phyloP scores from a whole-genome alignment of 2,113 vertebrate species.

The Canis aureus region DNA sequence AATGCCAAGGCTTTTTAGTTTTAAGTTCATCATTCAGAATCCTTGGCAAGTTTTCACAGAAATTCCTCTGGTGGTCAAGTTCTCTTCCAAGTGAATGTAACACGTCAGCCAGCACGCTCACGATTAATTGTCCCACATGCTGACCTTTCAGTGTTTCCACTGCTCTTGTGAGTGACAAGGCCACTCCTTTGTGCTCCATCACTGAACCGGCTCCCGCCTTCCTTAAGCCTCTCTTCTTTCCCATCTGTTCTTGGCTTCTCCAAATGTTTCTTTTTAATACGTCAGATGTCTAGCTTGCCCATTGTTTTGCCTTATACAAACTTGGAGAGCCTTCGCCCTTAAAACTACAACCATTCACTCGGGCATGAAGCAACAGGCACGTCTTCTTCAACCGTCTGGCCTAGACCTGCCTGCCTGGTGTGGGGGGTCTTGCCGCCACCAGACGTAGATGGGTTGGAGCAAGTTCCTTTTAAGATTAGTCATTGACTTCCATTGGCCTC shows the following conservation, averaged over 20 bases:
- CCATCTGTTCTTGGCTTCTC: neutral
- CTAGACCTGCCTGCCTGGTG: neutral
- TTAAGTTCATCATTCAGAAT: constrained; percentile 54
- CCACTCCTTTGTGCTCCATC: neutral
- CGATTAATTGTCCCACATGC: neutral
- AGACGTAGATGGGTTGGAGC: neutral
- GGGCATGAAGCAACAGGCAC: neutral
- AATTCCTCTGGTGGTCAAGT: neutral
- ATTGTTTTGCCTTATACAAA: neutral
- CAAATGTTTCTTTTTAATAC: neutral
- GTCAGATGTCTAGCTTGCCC: neutral
- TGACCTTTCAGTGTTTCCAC: neutral
- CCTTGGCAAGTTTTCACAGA: constrained; percentile 55
- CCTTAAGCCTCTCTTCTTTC: neutral
- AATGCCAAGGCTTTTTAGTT: constrained; percentile 33
- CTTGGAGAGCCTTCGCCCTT: neutral
- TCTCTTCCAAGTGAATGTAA: neutral
- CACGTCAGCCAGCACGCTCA: neutral
- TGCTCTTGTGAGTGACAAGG: neutral
- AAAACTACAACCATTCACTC: neutral
- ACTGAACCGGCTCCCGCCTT: neutral
- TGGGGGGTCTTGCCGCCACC: too few relatives aligned
- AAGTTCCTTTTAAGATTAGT: neutral
- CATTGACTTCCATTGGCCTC: neutral
- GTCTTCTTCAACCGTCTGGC: neutral